These are phyloP conservation scores for Cyclopterus lumpus DNA, from an alignment of 2,797 vertebrate species.

Conservation along the genomic window DNA sequence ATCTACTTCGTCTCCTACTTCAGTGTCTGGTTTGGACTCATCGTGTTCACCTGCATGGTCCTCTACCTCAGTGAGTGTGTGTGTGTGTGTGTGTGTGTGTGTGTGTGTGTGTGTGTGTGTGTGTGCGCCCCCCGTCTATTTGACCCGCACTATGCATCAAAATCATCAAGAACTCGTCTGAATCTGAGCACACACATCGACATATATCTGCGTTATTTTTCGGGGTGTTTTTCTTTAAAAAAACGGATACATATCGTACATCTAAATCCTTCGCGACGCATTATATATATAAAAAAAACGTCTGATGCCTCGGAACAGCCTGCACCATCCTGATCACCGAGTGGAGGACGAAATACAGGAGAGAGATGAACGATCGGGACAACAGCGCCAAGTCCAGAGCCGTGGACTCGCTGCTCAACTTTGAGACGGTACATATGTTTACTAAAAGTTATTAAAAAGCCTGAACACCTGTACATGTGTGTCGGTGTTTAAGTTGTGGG, in stretches of 20 bases:
- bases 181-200: background rate
- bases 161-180: background rate
- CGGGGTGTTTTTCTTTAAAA: no score
- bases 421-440: constrained; percentile 87
- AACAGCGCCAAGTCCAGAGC: constrained; percentile 90
- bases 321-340: constrained; percentile 91
- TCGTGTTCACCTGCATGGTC: constrained; percentile 92
- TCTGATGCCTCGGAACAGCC: constrained; percentile 65
- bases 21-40: constrained; percentile 94
- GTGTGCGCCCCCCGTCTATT: background rate
- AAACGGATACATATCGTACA: no score
- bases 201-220: no score
- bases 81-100: constrained; percentile 4
- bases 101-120: background rate
- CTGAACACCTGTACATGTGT: background rate
- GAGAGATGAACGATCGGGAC: constrained; percentile 91
- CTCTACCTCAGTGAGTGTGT: constrained; percentile 90
- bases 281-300: no score
- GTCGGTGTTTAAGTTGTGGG: background rate
- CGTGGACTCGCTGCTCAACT: constrained; percentile 93
- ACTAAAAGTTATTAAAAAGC: background rate
- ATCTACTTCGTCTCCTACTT: constrained; percentile 92
- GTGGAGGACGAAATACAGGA: constrained; percentile 92
- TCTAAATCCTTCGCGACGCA: no score
- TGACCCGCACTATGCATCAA: background rate